Percentiles rank a stretch among this genome's conserved stretches.
Conservation (phyloP, 2,888 invertebrate genomes). For the Lagria hirta region DNA sequence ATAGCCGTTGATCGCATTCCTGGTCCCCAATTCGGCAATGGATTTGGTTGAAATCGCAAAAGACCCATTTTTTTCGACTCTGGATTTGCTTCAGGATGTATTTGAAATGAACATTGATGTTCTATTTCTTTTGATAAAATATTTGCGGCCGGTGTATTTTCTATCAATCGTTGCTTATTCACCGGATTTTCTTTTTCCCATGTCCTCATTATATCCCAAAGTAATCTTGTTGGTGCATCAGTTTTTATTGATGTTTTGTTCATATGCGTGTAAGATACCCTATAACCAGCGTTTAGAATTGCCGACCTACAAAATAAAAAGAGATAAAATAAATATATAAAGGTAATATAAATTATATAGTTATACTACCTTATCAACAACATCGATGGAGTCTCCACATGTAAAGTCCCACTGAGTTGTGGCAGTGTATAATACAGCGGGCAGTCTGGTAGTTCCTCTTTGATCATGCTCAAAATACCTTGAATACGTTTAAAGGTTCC, state of each 20-base stretch:
- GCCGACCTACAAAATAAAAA: conserved; percentile 70
- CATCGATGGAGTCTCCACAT: conserved; percentile 71
- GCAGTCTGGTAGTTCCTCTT: conserved; percentile 78
- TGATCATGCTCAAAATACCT: conserved; percentile 78
- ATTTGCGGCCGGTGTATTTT: conserved; percentile 56
- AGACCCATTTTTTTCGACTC: conserved; percentile 70
- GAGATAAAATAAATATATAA: conserved; percentile 7
- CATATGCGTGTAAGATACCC: conserved; percentile 91
- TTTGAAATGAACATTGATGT: conserved; percentile 56
- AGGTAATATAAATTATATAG: not conserved
- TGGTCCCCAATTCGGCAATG: conserved; percentile 88
- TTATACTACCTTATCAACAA: conserved; percentile 65
- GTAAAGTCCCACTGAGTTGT: conserved; percentile 72
- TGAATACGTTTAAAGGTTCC: conserved; percentile 74
- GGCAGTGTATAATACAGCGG: conserved; percentile 89
- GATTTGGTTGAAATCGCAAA: conserved; percentile 84
- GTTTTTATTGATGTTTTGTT: conserved; percentile 89
- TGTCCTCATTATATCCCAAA: conserved; percentile 91
- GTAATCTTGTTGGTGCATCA: conserved; percentile 76
- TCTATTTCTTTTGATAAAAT: conserved; percentile 61
- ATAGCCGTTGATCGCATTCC: conserved; percentile 78
- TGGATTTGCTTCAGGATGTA: conserved; percentile 77
- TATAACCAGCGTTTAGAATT: conserved; percentile 83
- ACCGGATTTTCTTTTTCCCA: conserved; percentile 75
- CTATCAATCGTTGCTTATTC: conserved; percentile 60